Evolutionary conservation across 53 echinoderm and acorn worm species (phyloP), one percentile per base, ranked within the genome.

Genomic region (Luidia sarsii): DNA sequence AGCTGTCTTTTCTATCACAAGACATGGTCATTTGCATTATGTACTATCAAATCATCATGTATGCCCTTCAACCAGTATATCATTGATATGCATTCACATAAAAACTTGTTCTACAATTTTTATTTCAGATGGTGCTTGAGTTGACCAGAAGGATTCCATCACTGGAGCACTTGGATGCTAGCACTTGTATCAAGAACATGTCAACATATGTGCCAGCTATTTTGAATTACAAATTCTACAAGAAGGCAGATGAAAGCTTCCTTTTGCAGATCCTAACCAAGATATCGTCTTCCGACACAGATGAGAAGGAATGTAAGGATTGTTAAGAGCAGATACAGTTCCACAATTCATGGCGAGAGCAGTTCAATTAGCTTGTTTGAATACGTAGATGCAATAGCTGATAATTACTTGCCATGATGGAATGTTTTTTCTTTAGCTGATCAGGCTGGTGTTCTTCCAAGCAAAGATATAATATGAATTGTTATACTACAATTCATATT

Each of bases 241-340:
- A 57, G 57, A 57, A 57, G 10, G 57, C 25, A 4, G 57, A 57
- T 9, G 23, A 57, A 25, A 5, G 57, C 57, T 57, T 57, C 57
- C 57, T 57, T 57, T 27, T 11, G 57, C 22, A 24, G 57, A 57
- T 57, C 57, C 57, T 24, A 22, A 57, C 57, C 21, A 57, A 57
- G 57, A 57, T 57, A 57, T 57, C 19, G 3, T 57, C 57, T 25
- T 57, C 57, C 27, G 27, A 25, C 18, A 18, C 57, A 57, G 57
- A 57, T 22, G 57, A 57, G 57, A 57, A 57, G 57, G 27, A 57
- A 57, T 57, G 57, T 57, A 57, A 57, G 57, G 50, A 10, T 49
- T 49, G 50, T 49, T 49, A 7, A 20, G 50, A 49, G 50, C 20
- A 3, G 8, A n/a, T 20, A 49, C 50, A 13, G 50, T 49, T 49